These are phyloP conservation scores for Scleropages formosus DNA, from an alignment of 2,797 vertebrate species.

Conservation along the genomic window DNA sequence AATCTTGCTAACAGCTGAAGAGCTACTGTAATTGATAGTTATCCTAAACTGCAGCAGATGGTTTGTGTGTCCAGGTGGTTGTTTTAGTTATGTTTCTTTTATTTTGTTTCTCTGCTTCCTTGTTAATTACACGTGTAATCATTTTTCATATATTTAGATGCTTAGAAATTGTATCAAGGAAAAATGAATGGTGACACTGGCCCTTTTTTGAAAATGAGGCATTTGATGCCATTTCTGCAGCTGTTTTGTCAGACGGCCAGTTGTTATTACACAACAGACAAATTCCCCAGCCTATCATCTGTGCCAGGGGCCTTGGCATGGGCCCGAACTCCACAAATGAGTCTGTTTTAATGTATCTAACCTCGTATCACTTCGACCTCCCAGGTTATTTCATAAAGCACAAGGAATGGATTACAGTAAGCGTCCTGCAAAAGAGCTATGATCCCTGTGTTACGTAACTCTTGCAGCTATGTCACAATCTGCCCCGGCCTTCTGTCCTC, in stretches of 20 bases:
- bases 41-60: too few relatives aligned
- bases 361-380: neutral
- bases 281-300: neutral
- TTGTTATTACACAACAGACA: neutral
- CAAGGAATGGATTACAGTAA: neutral
- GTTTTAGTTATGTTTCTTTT: too few relatives aligned
- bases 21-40: too few relatives aligned
- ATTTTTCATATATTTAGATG: too few relatives aligned
- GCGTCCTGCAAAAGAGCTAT: neutral
- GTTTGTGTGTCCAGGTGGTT: too few relatives aligned
- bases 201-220: neutral
- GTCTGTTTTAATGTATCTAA: neutral
- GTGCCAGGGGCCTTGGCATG: neutral
- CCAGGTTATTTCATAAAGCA: neutral
- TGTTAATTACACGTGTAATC: too few relatives aligned
- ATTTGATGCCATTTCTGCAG: neutral
- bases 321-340: neutral
- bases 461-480: constrained; percentile 3
- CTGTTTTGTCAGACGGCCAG: neutral
- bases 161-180: too few relatives aligned
- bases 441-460: neutral
- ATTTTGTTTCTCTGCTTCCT: too few relatives aligned
- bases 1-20: too few relatives aligned
- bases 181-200: neutral
- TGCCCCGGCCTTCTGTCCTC: constrained; percentile 8